Percentiles rank a stretch among this genome's conserved stretches.
Conservation (phyloP, 2,113 vertebrate species). For the Passer domesticus region DNA sequence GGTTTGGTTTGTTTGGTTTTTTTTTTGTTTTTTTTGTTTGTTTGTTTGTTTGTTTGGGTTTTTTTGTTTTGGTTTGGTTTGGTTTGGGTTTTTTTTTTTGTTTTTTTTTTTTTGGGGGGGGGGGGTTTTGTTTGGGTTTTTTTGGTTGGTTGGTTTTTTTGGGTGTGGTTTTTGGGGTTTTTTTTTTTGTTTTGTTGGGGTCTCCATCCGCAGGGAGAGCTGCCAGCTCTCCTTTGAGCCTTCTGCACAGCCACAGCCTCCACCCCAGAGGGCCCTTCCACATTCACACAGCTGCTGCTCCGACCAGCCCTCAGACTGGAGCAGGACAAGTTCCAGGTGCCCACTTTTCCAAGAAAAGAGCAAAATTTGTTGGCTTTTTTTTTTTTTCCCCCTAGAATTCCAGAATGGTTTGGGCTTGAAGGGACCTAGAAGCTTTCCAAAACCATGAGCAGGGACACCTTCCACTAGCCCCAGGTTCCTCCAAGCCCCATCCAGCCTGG, state of each 20-base stretch:
- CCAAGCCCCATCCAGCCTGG: fast-evolving
- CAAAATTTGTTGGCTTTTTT: fast-evolving
- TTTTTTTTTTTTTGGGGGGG: too few species aligned
- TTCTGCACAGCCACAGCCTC: not conserved
- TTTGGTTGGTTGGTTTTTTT: too few species aligned
- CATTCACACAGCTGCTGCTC: fast-evolving
- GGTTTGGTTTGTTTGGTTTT: too few species aligned
- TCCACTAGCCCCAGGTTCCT: fast-evolving
- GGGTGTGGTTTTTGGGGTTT: too few species aligned
- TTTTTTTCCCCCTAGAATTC: too few species aligned
- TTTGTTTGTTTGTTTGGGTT: too few species aligned
- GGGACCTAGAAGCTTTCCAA: not conserved
- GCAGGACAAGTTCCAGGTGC: not conserved
- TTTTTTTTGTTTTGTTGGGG: too few species aligned
- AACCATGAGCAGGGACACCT: fast-evolving
- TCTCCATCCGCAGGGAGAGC: not conserved
- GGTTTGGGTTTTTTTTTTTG: too few species aligned
- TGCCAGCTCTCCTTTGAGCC: not conserved
- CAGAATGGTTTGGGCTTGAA: not conserved
- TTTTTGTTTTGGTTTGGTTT: too few species aligned
- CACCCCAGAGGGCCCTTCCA: not conserved
- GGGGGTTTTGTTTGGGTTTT: too few species aligned
- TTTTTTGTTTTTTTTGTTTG: too few species aligned
- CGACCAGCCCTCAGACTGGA: fast-evolving
- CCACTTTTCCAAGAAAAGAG: not conserved